A percentile compares a stretch with the other conserved stretches of the same genome.
Evolutionary conservation across 2,797 vertebrate genomes (phyloP).

Genomic region (Labeo calbasu): DNA sequence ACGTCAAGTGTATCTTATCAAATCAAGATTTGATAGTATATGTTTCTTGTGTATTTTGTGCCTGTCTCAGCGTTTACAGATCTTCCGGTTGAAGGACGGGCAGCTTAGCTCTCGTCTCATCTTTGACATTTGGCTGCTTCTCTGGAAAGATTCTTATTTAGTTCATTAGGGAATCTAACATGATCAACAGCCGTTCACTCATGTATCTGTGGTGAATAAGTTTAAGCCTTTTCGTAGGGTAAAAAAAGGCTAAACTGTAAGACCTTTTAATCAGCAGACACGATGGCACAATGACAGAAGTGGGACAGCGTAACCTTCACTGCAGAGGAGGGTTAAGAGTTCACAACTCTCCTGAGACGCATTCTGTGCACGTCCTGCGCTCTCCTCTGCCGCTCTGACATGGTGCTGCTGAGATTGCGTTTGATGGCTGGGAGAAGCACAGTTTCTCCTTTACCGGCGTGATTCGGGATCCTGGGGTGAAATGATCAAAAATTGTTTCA

Average conservation of each 20-base stretch:
- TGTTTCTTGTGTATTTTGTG: background rate
- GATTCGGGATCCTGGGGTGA: slow-evolving; percentile 30
- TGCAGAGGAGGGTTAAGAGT: slow-evolving; percentile 25
- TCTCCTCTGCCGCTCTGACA: slow-evolving; percentile 68
- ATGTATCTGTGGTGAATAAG: background rate
- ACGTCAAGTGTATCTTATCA: background rate
- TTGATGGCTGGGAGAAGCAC: slow-evolving; percentile 71
- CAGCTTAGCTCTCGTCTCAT: slow-evolving; percentile 45
- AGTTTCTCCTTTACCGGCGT: slow-evolving; percentile 50
- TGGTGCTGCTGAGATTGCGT: slow-evolving; percentile 62
- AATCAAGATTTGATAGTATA: background rate
- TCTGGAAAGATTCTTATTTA: slow-evolving; percentile 48
- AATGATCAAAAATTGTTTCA: background rate
- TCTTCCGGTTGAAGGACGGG: slow-evolving; percentile 10
- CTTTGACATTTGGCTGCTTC: slow-evolving; percentile 45
- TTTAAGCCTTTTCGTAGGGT: background rate
- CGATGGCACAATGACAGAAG: background rate
- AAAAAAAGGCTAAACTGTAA: background rate
- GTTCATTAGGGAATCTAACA: slow-evolving; percentile 10
- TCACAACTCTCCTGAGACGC: slow-evolving; percentile 59
- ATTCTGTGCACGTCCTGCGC: slow-evolving; percentile 68
- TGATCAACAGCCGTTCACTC: slow-evolving; percentile 11
- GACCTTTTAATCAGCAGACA: background rate
- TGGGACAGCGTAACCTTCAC: background rate
- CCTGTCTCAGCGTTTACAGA: background rate